Percentiles rank a stretch among this genome's conserved stretches.
These are phyloP conservation scores for Lepidurus couesii DNA, from an alignment of 1,140 invertebrate genomes.

Conservation along the genomic window DNA sequence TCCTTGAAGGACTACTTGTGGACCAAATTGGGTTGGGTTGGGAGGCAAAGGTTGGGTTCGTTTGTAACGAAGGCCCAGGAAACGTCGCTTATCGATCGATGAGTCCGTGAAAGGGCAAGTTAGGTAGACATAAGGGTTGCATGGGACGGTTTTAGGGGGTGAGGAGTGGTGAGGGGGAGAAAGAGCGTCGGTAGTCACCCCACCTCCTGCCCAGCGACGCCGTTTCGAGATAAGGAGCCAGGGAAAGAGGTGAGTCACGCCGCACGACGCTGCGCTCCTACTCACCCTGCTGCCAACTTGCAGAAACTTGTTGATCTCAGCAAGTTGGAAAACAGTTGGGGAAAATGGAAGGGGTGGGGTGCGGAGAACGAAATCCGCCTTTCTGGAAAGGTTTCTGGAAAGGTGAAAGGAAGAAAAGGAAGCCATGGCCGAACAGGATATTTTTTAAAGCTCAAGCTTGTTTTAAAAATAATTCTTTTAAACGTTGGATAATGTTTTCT, in stretches of 20 bases:
- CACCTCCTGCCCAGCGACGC: neutral
- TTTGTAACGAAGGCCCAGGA: neutral
- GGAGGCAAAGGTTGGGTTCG: no score
- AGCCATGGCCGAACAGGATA: neutral
- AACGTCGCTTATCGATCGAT: constrained; percentile 18
- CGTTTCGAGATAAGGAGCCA: neutral
- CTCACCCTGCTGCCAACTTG: neutral
- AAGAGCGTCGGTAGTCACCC: neutral
- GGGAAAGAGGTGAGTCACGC: neutral
- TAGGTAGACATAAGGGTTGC: constrained; percentile 21
- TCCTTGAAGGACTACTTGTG: neutral
- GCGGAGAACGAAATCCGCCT: neutral
- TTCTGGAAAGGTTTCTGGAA: neutral
- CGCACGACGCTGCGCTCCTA: neutral
- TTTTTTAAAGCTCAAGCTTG: no score
- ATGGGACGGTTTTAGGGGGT: neutral
- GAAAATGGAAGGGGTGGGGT: neutral
- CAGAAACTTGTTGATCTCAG: constrained; percentile 18
- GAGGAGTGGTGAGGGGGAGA: neutral
- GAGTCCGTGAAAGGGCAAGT: constrained; percentile 21
- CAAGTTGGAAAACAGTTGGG: neutral
- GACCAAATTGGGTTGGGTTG: neutral
- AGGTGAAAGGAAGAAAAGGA: neutral
- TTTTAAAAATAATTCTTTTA: no score
- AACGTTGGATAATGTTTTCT: no score